A percentile compares a stretch with the other conserved stretches of the same genome.
These are phyloP conservation scores for Drosophila greeni DNA, from an alignment of 2,888 invertebrate genomes.

Conservation along the genomic window DNA sequence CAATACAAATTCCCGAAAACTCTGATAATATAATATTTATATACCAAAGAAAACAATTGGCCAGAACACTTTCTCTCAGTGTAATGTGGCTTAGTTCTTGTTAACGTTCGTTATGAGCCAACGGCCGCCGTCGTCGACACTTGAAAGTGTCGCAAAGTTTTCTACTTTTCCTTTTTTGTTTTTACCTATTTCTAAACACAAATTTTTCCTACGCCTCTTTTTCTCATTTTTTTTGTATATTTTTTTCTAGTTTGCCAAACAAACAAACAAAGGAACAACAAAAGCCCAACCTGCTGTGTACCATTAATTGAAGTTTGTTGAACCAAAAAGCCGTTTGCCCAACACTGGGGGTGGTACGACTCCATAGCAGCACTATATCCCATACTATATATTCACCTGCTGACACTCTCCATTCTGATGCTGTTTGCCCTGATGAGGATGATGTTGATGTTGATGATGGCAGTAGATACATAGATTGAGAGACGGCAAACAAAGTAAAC, in stretches of 20 bases:
- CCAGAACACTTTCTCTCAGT: background rate
- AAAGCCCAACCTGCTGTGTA: constrained; percentile 45
- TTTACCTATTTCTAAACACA: constrained; percentile 10
- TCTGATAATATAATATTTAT: background rate
- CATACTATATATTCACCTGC: constrained; percentile 21
- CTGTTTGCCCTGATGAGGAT: constrained; percentile 4
- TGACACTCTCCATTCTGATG: constrained; percentile 23
- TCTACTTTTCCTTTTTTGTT: background rate
- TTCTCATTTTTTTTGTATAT: background rate
- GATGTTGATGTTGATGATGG: constrained; percentile 20
- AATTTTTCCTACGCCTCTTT: constrained; percentile 15
- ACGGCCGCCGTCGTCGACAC: constrained; percentile 43
- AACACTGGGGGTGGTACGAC: too few species aligned
- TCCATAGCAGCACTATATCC: constrained; percentile 12
- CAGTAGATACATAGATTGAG: constrained; percentile 22
- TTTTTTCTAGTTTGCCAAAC: constrained; percentile 49
- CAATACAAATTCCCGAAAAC: too few species aligned
- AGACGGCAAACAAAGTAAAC: constrained; percentile 16
- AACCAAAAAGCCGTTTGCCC: constrained; percentile 69
- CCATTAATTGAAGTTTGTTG: constrained; percentile 73
- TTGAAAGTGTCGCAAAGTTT: constrained; percentile 62
- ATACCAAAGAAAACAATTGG: background rate
- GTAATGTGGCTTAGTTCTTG: constrained; percentile 15
- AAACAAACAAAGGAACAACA: constrained; percentile 62
- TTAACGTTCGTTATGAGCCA: constrained; percentile 56